Evolutionary conservation across 2,797 vertebrate species (phyloP), one percentile per base, ranked within the genome.

Genomic region (Knipowitschia caucasica): DNA sequence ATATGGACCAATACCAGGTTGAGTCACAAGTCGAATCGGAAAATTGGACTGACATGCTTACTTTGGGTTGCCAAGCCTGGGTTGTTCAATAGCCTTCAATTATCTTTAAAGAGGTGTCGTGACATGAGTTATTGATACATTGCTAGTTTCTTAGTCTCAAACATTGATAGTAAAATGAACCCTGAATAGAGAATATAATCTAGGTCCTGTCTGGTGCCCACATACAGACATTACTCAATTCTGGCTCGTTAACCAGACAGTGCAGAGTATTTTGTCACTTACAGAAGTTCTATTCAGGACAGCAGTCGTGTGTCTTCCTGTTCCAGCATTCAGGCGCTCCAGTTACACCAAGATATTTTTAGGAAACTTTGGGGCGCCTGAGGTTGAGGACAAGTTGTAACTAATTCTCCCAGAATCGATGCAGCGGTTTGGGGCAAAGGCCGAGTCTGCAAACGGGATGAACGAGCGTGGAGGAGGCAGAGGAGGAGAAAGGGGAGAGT

Each of bases 321-420:
- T 53, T 42, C 7, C n/a, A 12, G 59, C 11, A 63, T 35, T 53
- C 35, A 4, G 65, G 64, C 29, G 65, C 62, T 83, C 75, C 61
- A 20, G 56, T 80, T 59, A 45, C 71, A 73, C 78, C 59, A 47
- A 53, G 65, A 33, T 79, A 77, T 73, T 77, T 82, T 79, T 71
- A 62, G 63, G 59, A 59, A 55, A 55, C n/a, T 1, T 39, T 34
- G 26, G 57, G 45, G 29, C 17, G 23, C 64, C 38, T 59, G 45
- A 70, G 57, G 62, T 66, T 64, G 53, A 81, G 67, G 59, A 68
- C 55, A 67, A 67, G 75, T 56, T 53, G 58, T 54, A 74, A 78
- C 75, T 64, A 59, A 79, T 42, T 69, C 71, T 43, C 69, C 61
- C 10, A 67, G 59, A 60, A 78, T 64, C 42, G 67, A 78, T 82